Evolutionary conservation across 2,888 invertebrate species (phyloP).

Genomic region (Rosalia funebris): DNA sequence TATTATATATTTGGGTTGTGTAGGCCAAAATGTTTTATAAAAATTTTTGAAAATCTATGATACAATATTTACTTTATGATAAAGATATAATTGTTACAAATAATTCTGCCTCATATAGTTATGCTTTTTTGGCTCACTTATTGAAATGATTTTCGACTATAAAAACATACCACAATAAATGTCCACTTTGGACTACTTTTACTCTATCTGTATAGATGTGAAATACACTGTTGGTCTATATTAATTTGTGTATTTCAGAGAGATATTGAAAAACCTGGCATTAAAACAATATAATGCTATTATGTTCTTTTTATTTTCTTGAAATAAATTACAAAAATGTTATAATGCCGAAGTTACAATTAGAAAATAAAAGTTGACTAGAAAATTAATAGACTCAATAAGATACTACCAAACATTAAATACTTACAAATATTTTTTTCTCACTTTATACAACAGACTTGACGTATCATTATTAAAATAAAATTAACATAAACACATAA

Average conservation of each 20-base stretch:
- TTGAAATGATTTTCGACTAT: slow-evolving; percentile 32
- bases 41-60: slow-evolving; percentile 16
- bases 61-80: slow-evolving; percentile 1
- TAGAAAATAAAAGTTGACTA: slow-evolving; percentile 51
- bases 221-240: slow-evolving; percentile 48
- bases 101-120: slow-evolving; percentile 7
- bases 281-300: slow-evolving; percentile 43
- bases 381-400: slow-evolving; percentile 52
- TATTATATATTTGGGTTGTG: slow-evolving; percentile 4
- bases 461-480: slow-evolving; percentile 47
- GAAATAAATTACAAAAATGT: slow-evolving; percentile 56
- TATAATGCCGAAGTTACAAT: slow-evolving; percentile 50
- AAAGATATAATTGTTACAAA: background rate
- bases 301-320: slow-evolving; percentile 53
- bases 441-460: slow-evolving; percentile 54
- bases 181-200: slow-evolving; percentile 66
- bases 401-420: slow-evolving; percentile 55
- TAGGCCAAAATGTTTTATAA: slow-evolving; percentile 22
- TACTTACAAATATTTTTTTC: slow-evolving; percentile 55
- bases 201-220: slow-evolving; percentile 60
- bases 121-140: slow-evolving; percentile 31
- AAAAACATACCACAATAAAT: slow-evolving; percentile 41
- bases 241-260: slow-evolving; percentile 37
- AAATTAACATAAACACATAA: slow-evolving; percentile 51
- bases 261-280: slow-evolving; percentile 41